Conservation (phyloP, 2,888 invertebrate genomes). For the Caenorhabditis japonica region DNA sequence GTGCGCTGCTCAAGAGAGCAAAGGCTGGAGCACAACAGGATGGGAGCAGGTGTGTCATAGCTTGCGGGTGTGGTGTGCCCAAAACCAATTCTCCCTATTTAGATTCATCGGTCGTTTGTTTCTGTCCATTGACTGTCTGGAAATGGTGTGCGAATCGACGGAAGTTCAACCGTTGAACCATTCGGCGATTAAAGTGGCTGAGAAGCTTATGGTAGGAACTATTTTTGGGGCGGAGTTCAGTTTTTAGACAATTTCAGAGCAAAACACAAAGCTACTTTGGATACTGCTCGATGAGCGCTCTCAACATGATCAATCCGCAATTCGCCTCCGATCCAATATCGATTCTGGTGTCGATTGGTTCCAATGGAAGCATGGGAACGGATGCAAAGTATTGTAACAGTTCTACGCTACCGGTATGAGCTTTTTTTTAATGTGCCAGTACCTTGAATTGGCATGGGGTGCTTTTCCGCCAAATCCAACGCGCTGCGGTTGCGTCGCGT, state of each 20-base stretch:
- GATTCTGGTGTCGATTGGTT: slow-evolving; percentile 57
- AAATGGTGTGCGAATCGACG: slow-evolving; percentile 54
- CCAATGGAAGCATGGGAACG: slow-evolving; percentile 44
- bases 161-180: slow-evolving; percentile 40
- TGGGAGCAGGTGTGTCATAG: slow-evolving; percentile 45
- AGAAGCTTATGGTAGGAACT: no score
- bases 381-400: slow-evolving; percentile 29
- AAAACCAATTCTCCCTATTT: background rate
- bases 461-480: background rate
- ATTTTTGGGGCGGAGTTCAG: no score
- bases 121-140: slow-evolving; percentile 62
- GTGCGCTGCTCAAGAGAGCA: slow-evolving; percentile 35
- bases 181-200: slow-evolving; percentile 50
- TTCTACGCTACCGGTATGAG: slow-evolving; percentile 57
- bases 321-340: slow-evolving; percentile 62
- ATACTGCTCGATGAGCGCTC: slow-evolving; percentile 64
- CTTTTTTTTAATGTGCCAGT: background rate
- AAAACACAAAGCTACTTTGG: slow-evolving; percentile 57
- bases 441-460: background rate
- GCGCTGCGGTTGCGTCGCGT: no score
- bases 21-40: slow-evolving; percentile 46
- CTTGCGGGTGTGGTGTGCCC: background rate
- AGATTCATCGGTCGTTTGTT: slow-evolving; percentile 67
- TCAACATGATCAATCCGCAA: slow-evolving; percentile 70
- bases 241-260: no score